Base-by-base conservation (phyloP, 37 sponge, comb jelly and placozoan species). In the Dysidea cf. avara region DNA sequence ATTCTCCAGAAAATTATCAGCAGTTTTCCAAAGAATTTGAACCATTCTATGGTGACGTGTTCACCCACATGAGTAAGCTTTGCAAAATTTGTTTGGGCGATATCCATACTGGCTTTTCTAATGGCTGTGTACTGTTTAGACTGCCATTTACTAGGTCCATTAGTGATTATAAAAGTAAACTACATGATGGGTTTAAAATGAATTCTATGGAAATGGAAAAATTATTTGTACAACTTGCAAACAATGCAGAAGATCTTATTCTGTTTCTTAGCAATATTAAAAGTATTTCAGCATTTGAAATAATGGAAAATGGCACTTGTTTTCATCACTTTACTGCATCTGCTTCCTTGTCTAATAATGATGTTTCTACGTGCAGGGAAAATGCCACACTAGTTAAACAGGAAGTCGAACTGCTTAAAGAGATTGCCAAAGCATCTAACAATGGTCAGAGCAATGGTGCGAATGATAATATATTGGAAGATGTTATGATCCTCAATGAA, bases 81-180 rank as follows among this genome's bases (percentile, higher is more conserved):
- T 49, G 9, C 3, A 36, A 78, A 35, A 34, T 29, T 14, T 53
- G 72, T 57, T 69, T 86, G 25, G 5, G 32, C 12, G 58, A 80
- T 28, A 17, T 74, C 16, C 2, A 7, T 4, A 39, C 26, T 18
- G 17, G n/a, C 7, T 71, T 54, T 54, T 0, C 51, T n/a, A 71
- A 74, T 31, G 87, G 81, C 16, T 79, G 51, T 69, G 64, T 74
- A 33, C 70, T 86, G 49, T 86, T 86, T 63, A 39, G 87, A 6
- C 33, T 86, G 7, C 87, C 87, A 37, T 38, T 86, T 11, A 75
- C 75, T 22, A 64, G 81, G 30, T 14, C 18, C 20, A n/a, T n/a
- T n/a, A 54, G 16, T 11, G 16, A 25, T 71, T 39, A 0, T 7
- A 31, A 71, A 6, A 54, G 56, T 39, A 2, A 52, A 35, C 18